A percentile compares a stretch with the other conserved stretches of the same genome.
phyloP scores from a whole-genome alignment of 2,888 invertebrate genomes.

The Cheilosia variabilis region DNA sequence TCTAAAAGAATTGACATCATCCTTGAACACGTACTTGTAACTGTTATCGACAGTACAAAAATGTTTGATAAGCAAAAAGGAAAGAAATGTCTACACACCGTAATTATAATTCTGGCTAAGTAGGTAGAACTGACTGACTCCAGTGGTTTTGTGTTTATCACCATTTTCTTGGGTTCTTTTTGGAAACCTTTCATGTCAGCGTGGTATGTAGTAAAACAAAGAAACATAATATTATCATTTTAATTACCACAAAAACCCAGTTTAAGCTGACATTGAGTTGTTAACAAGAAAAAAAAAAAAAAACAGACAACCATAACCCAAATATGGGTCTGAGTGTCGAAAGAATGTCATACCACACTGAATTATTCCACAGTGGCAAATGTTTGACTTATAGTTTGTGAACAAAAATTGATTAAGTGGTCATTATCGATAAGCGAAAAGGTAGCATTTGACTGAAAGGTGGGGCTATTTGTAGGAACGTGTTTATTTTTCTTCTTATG shows the following conservation, averaged over 20 bases:
- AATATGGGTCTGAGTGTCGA: neutral
- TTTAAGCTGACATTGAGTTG: neutral
- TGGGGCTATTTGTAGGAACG: neutral
- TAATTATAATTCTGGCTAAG: neutral
- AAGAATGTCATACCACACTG: neutral
- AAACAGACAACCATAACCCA: neutral
- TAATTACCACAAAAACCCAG: neutral
- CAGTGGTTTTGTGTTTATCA: neutral
- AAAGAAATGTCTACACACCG: neutral
- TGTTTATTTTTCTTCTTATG: neutral
- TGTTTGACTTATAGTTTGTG: neutral
- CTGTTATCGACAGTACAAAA: neutral
- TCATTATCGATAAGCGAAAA: neutral
- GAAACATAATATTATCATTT: neutral
- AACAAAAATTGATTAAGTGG: neutral
- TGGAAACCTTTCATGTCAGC: neutral
- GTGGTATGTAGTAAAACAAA: neutral
- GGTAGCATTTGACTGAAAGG: neutral
- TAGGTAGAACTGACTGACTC: neutral
- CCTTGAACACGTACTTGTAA: neutral
- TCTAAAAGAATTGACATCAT: conserved; percentile 3
- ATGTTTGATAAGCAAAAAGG: neutral
- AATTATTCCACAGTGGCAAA: neutral
- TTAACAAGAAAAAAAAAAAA: neutral
- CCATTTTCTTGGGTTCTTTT: neutral